Evolutionary conservation across 2,797 vertebrate species (phyloP).

Genomic region (Anguilla anguilla): DNA sequence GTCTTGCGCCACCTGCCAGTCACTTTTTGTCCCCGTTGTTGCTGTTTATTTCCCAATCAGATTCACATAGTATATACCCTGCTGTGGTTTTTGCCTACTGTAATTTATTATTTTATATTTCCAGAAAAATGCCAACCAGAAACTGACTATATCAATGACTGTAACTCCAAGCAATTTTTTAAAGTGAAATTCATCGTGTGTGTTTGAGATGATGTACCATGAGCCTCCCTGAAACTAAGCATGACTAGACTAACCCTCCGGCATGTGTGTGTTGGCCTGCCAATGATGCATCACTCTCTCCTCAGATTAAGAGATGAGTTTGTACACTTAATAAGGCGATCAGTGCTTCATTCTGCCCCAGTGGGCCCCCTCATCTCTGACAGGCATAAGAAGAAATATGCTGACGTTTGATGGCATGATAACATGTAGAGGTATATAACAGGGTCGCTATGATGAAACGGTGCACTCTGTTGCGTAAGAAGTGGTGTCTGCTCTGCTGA

Average conservation of each 20-base stretch:
- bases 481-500: slow-evolving; percentile 18
- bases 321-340: neutral
- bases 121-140: neutral
- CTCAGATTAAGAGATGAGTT: neutral
- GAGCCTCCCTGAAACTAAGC: neutral
- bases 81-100: neutral
- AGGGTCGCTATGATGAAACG: neutral
- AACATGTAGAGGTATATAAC: slow-evolving; percentile 30
- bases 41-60: neutral
- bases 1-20: neutral
- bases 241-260: neutral
- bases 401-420: slow-evolving; percentile 27
- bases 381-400: neutral
- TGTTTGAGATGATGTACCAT: neutral
- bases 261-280: neutral
- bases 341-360: neutral
- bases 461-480: neutral
- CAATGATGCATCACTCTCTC: neutral
- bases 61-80: neutral
- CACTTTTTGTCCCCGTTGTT: neutral
- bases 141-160: neutral
- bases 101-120: neutral
- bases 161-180: neutral
- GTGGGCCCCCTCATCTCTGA: neutral
- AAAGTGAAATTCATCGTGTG: neutral